Evolutionary conservation across 2,888 invertebrate species (phyloP).

Genomic region (Mylabris sibirica): DNA sequence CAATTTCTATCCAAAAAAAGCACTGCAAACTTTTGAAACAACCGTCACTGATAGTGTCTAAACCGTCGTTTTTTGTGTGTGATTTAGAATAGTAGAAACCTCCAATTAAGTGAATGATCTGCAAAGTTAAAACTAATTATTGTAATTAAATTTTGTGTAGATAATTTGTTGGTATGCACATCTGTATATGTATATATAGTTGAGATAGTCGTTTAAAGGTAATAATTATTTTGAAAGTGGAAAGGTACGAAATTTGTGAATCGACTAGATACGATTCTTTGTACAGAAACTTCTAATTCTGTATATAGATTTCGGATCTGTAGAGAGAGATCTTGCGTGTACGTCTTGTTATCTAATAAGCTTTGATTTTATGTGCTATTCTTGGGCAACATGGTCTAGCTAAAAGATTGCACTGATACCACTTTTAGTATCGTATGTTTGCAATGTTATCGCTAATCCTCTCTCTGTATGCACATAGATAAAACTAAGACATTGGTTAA

Average conservation of each 20-base stretch:
- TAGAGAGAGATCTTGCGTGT: conserved; percentile 9
- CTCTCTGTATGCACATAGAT: conserved; percentile 5
- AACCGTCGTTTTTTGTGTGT: neutral
- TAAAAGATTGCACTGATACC: conserved; percentile 12
- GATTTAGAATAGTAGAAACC: neutral
- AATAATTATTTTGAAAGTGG: conserved; percentile 11
- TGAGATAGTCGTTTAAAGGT: conserved; percentile 1
- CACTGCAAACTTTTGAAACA: neutral
- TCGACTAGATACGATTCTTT: neutral
- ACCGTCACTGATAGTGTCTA: neutral
- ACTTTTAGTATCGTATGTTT: conserved; percentile 15
- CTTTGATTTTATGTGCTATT: conserved; percentile 16
- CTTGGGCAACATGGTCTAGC: conserved; percentile 7
- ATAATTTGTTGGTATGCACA: conserved; percentile 13
- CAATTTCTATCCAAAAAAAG: neutral
- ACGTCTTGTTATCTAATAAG: conserved; percentile 16
- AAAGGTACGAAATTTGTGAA: neutral
- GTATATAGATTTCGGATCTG: conserved; percentile 15
- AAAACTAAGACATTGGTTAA: conserved; percentile 1
- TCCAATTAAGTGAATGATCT: conserved; percentile 12
- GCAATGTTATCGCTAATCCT: conserved; percentile 15
- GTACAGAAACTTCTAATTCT: neutral
- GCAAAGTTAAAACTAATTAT: conserved; percentile 17
- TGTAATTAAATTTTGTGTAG: conserved; percentile 9
- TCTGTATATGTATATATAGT: neutral